phyloP scores from a whole-genome alignment of 2,113 vertebrate genomes.

The Gracilinanus agilis region DNA sequence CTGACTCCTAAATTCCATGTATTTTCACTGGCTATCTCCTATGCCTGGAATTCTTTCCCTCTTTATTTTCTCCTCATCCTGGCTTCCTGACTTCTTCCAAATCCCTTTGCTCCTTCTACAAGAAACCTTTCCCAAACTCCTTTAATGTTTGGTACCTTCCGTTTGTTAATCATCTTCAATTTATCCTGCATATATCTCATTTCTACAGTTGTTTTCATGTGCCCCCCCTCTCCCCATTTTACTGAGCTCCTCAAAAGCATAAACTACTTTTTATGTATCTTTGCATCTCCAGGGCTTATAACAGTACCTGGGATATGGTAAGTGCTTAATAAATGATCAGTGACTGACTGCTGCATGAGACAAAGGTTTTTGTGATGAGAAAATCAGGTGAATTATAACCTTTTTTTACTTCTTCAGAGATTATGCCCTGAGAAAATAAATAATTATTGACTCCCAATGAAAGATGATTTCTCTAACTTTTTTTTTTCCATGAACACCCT shows the following conservation, averaged over 20 bases:
- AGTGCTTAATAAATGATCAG: too few relatives aligned
- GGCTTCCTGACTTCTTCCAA: not conserved
- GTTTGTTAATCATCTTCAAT: not conserved
- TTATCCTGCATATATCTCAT: not conserved
- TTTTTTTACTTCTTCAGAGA: constrained; percentile 44
- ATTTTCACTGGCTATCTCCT: too few relatives aligned
- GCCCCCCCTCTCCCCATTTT: not conserved
- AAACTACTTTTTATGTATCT: not conserved
- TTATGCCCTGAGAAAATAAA: constrained; percentile 48
- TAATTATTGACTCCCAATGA: constrained; percentile 42
- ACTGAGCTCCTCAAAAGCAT: not conserved
- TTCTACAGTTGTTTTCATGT: not conserved
- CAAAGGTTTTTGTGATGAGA: not conserved
- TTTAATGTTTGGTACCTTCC: not conserved
- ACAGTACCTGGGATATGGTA: too few relatives aligned
- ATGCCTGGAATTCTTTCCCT: not conserved
- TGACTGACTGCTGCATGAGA: too few relatives aligned
- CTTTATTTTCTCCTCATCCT: not conserved
- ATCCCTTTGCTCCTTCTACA: not conserved
- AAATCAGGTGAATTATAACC: constrained; percentile 7
- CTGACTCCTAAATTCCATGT: not conserved
- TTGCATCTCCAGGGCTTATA: too few relatives aligned
- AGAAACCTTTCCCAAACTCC: not conserved
- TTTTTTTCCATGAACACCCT: not conserved
- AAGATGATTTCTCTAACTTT: not conserved